A percentile compares a stretch with the other conserved stretches of the same genome.
These are phyloP conservation scores for Tetraodon nigroviridis DNA, from an alignment of 2,113 vertebrate genomes.

Conservation along the genomic window DNA sequence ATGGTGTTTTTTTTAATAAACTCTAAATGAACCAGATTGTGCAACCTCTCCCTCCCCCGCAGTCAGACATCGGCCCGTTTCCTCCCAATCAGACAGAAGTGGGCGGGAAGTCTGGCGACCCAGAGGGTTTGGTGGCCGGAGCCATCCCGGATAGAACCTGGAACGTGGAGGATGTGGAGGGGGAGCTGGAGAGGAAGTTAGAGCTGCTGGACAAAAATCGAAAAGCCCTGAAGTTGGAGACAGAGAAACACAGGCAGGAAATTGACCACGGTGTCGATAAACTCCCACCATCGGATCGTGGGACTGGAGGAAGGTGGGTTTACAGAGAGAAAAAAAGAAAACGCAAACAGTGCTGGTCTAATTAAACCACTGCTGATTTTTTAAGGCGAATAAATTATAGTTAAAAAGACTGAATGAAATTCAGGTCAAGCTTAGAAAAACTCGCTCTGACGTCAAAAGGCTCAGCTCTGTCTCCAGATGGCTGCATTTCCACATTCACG, in stretches of 20 bases:
- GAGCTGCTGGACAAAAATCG: slow-evolving; percentile 89
- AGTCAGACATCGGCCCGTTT: slow-evolving; percentile 72
- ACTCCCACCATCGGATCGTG: slow-evolving; percentile 79
- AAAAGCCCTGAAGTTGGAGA: slow-evolving; percentile 72
- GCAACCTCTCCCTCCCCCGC: slow-evolving; percentile 25
- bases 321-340: neutral
- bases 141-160: slow-evolving; percentile 55
- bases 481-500: neutral
- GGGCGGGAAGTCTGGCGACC: slow-evolving; percentile 13
- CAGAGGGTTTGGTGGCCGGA: slow-evolving; percentile 33
- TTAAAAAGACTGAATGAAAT: slow-evolving; percentile 33
- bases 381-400: slow-evolving; percentile 46
- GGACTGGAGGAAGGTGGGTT: slow-evolving; percentile 87
- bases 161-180: slow-evolving; percentile 88
- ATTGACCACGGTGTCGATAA: slow-evolving; percentile 83
- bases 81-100: slow-evolving; percentile 67
- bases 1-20: too few species aligned
- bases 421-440: neutral
- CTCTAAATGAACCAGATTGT: neutral
- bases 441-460: slow-evolving; percentile 12
- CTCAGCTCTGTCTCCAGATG: slow-evolving; percentile 15
- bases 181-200: slow-evolving; percentile 88
- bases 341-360: neutral
- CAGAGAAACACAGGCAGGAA: slow-evolving; percentile 78
- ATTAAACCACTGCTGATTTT: slow-evolving; percentile 21